Conservation (phyloP, 2,113 vertebrate genomes). For the Caloenas nicobarica region DNA sequence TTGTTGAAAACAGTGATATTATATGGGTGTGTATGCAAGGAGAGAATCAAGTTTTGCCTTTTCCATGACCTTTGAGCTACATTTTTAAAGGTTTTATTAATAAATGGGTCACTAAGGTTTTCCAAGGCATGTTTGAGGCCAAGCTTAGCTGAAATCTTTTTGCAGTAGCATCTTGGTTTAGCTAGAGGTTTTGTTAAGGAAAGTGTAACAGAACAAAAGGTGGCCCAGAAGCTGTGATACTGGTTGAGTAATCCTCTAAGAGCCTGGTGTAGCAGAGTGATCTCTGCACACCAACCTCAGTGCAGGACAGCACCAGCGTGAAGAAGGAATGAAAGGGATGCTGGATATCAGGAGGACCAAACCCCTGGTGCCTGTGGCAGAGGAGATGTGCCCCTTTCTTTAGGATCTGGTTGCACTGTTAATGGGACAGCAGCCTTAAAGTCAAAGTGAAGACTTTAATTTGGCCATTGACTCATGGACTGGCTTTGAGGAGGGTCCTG, state of each 20-base stretch:
- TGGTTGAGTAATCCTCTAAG: not conserved
- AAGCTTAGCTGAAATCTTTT: not conserved
- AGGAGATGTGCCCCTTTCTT: not conserved
- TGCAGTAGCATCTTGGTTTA: not conserved
- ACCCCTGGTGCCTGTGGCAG: not conserved
- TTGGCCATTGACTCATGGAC: not conserved
- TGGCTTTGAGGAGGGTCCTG: not conserved
- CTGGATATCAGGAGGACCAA: not conserved
- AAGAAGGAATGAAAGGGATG: not conserved
- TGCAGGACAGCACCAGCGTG: rapidly evolving
- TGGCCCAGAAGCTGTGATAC: not conserved
- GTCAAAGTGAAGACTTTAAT: not conserved
- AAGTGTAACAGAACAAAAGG: not conserved
- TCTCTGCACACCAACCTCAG: not conserved
- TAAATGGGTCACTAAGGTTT: not conserved
- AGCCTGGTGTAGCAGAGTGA: not conserved
- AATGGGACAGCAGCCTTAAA: not conserved
- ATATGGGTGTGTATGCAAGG: not conserved
- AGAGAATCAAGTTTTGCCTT: not conserved
- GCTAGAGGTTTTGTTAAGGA: not conserved
- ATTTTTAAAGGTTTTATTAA: not conserved
- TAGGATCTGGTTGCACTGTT: not conserved
- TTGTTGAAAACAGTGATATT: not conserved
- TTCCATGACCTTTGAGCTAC: not conserved
- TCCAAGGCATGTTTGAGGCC: not conserved